phyloP scores from a whole-genome alignment of 2,797 vertebrate genomes.

The Bradypus variegatus region DNA sequence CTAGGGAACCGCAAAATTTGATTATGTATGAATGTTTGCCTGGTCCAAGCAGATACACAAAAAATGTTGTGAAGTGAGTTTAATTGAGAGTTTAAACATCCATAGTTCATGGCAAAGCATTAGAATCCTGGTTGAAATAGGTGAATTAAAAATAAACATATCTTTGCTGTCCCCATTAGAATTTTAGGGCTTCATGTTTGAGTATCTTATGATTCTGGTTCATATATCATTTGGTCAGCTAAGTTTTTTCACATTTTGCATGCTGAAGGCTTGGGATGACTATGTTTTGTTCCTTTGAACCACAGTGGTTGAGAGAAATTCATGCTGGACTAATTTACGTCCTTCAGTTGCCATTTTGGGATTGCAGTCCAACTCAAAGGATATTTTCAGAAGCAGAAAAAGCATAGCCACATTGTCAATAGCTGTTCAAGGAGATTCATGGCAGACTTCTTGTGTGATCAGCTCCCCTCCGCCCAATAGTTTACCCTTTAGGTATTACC shows the following conservation, averaged over 20 bases:
- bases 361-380: not conserved
- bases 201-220: not conserved
- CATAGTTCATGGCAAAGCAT: not conserved
- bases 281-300: not conserved
- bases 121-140: not conserved
- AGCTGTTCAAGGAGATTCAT: not conserved
- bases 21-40: not conserved
- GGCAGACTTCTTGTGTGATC: not conserved
- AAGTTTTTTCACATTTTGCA: not conserved
- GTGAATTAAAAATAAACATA: not conserved
- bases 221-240: not conserved
- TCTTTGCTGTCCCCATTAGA: not conserved
- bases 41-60: not conserved
- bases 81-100: not conserved
- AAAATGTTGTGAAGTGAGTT: not conserved
- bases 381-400: slow-evolving; percentile 2
- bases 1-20: not conserved
- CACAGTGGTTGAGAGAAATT: not conserved
- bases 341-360: not conserved
- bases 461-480: not conserved
- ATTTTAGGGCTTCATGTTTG: not conserved
- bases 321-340: not conserved
- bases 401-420: not conserved
- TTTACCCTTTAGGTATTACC: not conserved
- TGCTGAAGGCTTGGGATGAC: not conserved